Evolutionary conservation across 2,888 invertebrate species (phyloP).

Genomic region (Phortica magna): DNA sequence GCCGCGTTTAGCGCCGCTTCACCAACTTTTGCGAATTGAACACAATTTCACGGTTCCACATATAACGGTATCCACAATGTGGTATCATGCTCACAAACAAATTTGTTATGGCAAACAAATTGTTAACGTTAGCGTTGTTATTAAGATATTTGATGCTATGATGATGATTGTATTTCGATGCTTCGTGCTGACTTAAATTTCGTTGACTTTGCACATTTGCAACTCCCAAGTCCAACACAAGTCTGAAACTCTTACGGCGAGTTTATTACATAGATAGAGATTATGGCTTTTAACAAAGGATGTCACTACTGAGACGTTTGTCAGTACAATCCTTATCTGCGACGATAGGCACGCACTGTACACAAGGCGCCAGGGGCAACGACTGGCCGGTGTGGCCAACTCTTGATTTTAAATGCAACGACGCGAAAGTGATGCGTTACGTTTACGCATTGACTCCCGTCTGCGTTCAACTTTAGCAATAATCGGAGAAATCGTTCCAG

Average conservation of each 20-base stretch:
- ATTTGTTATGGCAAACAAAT: slow-evolving; percentile 30
- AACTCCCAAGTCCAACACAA: too few relatives aligned
- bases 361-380: background rate
- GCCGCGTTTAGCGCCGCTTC: slow-evolving; percentile 88
- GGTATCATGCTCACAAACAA: slow-evolving; percentile 78
- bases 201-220: background rate
- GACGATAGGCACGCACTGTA: background rate
- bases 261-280: too few relatives aligned
- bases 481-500: background rate
- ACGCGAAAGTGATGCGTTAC: slow-evolving; percentile 12
- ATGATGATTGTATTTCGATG: background rate
- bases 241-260: too few relatives aligned
- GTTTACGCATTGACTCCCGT: too few relatives aligned
- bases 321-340: background rate
- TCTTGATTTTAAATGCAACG: slow-evolving; percentile 9
- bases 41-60: slow-evolving; percentile 95
- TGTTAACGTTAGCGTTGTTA: slow-evolving; percentile 8
- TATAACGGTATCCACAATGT: slow-evolving; percentile 89
- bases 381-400: background rate
- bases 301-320: background rate
- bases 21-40: slow-evolving; percentile 95
- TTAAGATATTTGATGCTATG: background rate
- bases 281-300: background rate
- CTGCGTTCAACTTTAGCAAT: too few relatives aligned
- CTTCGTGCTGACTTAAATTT: background rate